Evolutionary conservation across 2,113 vertebrate species (phyloP), one percentile per base, ranked within the genome.

Genomic region (Trematomus loennbergii): DNA sequence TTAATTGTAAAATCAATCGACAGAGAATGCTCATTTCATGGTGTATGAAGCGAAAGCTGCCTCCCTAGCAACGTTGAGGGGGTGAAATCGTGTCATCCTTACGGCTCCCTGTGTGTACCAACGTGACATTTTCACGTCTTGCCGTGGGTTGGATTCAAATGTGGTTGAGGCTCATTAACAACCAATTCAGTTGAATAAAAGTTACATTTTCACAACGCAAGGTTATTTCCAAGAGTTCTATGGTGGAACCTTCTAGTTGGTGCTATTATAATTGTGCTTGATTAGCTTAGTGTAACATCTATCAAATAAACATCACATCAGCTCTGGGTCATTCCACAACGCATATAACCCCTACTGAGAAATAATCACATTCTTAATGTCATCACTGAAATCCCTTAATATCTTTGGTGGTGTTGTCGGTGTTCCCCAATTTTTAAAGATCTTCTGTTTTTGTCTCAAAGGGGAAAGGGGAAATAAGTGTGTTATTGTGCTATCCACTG

Each of bases 301-400:
- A 29, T 70, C 18, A 72, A 55, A 50, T 29, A 36, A 64, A 53
- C 10, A 6, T 76, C 71, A 57, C n/a, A 57, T 61, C 2, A 12
- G 49, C 66, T 36, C 2, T 1, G 40, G 12, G 67, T 20, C 50
- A n/a, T 75, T 71, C 20, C 36, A 74, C 63, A 78, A 59, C 22
- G n/a, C n/a, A 62, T 49, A 52, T 60, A 82, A 57, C 17, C 50
- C 71, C 70, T 4, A 9, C 33, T 72, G 13, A 66, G 64, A 43
- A 2, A 0, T 29, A 55, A 62, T 72, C 29, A 63, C 36, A 64
- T 63, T 67, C 25, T 22, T 45, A 16, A 50, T 45, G 36, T 67
- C 50, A 25, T 7, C 54, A 72, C 62, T n/a, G 12, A 18, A 20
- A 69, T 72, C 59, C 20, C n/a, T 40, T 33, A 62, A 86, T 65